Conservation (phyloP, 1,140 invertebrate genomes). For the Hylaeus anthracinus region DNA sequence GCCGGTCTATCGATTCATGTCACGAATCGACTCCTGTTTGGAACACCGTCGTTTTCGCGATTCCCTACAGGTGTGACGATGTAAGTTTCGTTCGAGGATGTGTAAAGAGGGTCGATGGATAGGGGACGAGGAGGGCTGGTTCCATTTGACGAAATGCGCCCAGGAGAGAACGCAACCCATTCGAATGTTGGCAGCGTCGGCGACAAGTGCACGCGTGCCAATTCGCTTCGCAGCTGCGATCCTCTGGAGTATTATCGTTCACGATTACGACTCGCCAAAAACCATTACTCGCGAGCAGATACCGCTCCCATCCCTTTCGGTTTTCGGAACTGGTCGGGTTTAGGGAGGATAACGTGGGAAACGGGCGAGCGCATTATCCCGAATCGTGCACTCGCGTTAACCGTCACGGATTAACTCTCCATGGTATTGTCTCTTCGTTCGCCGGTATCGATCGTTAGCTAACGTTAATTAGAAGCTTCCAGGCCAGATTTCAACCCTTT, state of each 20-base stretch:
- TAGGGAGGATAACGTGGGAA: constrained; percentile 38
- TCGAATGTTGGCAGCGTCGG: not conserved
- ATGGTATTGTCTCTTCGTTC: not conserved
- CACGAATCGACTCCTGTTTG: too few species aligned
- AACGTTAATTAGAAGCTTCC: too few species aligned
- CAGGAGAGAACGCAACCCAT: not conserved
- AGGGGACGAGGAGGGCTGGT: not conserved
- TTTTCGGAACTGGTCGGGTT: constrained; percentile 6
- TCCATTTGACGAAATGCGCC: not conserved
- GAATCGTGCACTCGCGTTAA: not conserved
- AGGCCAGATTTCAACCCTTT: too few species aligned
- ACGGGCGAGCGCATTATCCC: constrained; percentile 17
- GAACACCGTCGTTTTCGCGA: too few species aligned
- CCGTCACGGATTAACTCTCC: not conserved
- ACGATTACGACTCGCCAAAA: constrained; percentile 42
- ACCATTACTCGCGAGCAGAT: constrained; percentile 30
- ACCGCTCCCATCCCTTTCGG: constrained; percentile 22
- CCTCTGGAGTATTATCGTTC: constrained; percentile 39
- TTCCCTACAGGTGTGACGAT: too few species aligned
- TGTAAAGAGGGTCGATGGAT: too few species aligned
- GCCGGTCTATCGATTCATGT: too few species aligned
- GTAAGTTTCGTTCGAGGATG: too few species aligned
- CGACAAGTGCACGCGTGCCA: not conserved
- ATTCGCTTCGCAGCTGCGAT: constrained; percentile 27
- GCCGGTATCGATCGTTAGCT: not conserved